phyloP scores from a whole-genome alignment of 2,888 invertebrate genomes.

The Trichogramma dendrolimi region DNA sequence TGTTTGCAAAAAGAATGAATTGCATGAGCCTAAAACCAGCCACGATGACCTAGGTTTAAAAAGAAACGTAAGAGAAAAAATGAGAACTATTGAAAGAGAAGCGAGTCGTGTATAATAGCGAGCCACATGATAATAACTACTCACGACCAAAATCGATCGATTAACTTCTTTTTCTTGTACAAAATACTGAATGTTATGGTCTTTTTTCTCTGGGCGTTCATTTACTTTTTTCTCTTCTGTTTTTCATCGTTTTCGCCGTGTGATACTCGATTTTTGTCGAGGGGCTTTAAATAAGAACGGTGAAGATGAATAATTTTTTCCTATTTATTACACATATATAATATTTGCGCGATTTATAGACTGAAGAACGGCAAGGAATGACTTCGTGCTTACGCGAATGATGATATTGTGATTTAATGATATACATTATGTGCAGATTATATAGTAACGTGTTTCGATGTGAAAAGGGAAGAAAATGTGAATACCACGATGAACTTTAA shows the following conservation, averaged over 20 bases:
- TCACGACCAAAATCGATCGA: slow-evolving; percentile 16
- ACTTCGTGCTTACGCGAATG: slow-evolving; percentile 22
- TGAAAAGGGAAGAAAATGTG: too few species aligned
- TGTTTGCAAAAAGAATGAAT: too few species aligned
- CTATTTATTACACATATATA: slow-evolving; percentile 17
- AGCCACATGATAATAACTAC: slow-evolving; percentile 28
- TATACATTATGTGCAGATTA: too few species aligned
- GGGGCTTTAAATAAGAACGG: too few species aligned
- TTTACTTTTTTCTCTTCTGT: slow-evolving; percentile 10
- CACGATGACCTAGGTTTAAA: slow-evolving; percentile 47
- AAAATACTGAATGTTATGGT: background rate
- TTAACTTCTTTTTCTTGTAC: slow-evolving; percentile 17
- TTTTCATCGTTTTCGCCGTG: slow-evolving; percentile 21
- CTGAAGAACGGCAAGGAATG: slow-evolving; percentile 24
- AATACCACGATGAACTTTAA: too few species aligned
- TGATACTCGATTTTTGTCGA: background rate
- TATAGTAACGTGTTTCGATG: too few species aligned
- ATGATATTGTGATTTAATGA: slow-evolving; percentile 14
- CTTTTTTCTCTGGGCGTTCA: slow-evolving; percentile 13
- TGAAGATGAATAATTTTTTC: slow-evolving; percentile 12
- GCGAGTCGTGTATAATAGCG: background rate
- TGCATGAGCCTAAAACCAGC: slow-evolving; percentile 34
- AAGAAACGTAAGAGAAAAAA: slow-evolving; percentile 29
- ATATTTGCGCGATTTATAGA: slow-evolving; percentile 6
- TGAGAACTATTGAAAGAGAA: slow-evolving; percentile 16